Evolutionary conservation across 2,888 invertebrate species (phyloP).

Genomic region (Aporophyla lueneburgensis): DNA sequence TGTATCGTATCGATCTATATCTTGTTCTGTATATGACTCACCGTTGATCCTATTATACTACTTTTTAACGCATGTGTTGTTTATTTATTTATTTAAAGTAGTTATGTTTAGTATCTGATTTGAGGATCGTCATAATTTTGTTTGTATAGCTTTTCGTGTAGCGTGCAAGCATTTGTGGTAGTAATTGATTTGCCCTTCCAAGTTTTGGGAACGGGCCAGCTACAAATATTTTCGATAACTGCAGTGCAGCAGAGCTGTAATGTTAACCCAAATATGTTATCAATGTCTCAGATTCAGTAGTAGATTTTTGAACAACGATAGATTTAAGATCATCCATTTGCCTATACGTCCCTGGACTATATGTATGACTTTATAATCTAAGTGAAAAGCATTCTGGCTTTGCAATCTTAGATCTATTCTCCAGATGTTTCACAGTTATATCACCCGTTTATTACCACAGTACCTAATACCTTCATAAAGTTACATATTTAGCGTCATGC

Average conservation of each 20-base stretch:
- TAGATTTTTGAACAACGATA: background rate
- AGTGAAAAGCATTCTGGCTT: slow-evolving; percentile 16
- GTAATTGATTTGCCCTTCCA: slow-evolving; percentile 34
- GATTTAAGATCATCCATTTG: background rate
- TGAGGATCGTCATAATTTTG: background rate
- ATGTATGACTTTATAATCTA: background rate
- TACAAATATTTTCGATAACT: slow-evolving; percentile 29
- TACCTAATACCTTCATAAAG: slow-evolving; percentile 8
- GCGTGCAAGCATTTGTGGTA: slow-evolving; percentile 21
- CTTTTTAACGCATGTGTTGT: slow-evolving; percentile 22
- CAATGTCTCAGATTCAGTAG: background rate
- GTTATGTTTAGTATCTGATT: slow-evolving; percentile 3
- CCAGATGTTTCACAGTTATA: slow-evolving; percentile 45
- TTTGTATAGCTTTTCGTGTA: slow-evolving; percentile 12
- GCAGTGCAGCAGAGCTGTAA: slow-evolving; percentile 26
- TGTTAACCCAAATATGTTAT: slow-evolving; percentile 22
- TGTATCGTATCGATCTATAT: slow-evolving; percentile 34
- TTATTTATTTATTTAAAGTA: slow-evolving; percentile 44
- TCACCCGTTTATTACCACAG: slow-evolving; percentile 28
- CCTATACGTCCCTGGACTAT: background rate
- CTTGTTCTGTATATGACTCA: slow-evolving; percentile 48
- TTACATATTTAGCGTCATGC: slow-evolving; percentile 42
- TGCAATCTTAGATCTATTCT: slow-evolving; percentile 40
- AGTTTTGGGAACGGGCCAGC: slow-evolving; percentile 40
- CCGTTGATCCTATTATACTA: slow-evolving; percentile 20